These are phyloP conservation scores for Damaliscus lunatus DNA, from an alignment of 2,113 vertebrate genomes.

Conservation along the genomic window DNA sequence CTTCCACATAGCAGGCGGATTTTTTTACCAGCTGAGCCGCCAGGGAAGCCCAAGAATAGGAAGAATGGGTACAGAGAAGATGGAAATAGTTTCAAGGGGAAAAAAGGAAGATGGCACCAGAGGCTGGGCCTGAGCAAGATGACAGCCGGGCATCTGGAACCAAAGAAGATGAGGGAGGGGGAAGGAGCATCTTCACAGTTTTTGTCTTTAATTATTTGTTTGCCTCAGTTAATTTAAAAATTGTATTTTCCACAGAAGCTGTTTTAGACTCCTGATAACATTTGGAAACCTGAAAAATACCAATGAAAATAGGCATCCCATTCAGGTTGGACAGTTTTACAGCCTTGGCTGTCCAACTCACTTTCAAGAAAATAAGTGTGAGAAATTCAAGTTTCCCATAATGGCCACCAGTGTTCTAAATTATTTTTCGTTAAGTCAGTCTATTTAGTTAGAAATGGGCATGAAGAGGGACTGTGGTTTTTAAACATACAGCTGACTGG, in stretches of 20 bases:
- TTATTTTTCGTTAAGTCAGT: background rate
- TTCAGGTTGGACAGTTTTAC: background rate
- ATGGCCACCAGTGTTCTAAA: background rate
- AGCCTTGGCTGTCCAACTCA: background rate
- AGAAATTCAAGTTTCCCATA: background rate
- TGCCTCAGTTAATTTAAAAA: background rate
- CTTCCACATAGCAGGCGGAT: background rate
- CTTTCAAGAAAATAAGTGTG: background rate
- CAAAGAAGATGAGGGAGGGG: background rate
- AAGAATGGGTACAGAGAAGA: background rate
- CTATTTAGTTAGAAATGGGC: background rate
- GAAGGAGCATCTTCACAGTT: background rate
- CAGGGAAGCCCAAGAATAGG: background rate
- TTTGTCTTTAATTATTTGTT: background rate
- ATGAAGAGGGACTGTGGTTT: background rate
- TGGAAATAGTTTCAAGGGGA: background rate
- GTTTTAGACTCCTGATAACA: background rate
- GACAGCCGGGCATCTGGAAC: background rate
- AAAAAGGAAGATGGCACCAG: background rate
- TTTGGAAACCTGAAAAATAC: background rate
- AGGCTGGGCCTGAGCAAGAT: background rate
- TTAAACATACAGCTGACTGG: background rate
- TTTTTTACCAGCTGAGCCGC: background rate
- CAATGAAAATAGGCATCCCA: background rate
- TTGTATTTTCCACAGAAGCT: background rate